Base-by-base conservation (phyloP, 2,113 vertebrate genomes). In the Sardina pilchardus region DNA sequence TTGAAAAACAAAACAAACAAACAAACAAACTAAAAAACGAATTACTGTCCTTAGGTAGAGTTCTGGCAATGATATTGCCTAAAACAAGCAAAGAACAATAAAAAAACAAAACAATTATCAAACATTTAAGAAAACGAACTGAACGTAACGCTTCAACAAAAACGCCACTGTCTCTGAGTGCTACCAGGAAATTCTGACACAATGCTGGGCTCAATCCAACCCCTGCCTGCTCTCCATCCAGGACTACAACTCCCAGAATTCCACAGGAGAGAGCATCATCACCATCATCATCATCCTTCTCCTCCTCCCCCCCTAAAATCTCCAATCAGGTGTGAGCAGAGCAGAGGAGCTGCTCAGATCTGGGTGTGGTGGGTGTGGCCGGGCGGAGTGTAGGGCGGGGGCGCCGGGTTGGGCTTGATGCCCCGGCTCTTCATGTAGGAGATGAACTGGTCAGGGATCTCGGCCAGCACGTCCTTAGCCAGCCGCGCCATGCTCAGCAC, bases 371-470 rank as follows among this genome's bases (percentile, higher is more conserved):
- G 94, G 84, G 94, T 95, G 88, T 95, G 94, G 90, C 95, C 94
- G 0, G 94, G 90, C 0, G 95, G 94, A 4, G 95, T 96, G 91
- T 96, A 96, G 0, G 88, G 95, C 53, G 94, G 97, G 8, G 91
- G 95, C 0, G 90, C 95, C 0, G 95, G 96, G 89, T 92, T 97
- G 83, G 94, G 96, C 90, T 90, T 97, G 95, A 95, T 96, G 88
- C 96, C 94, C 16, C 88, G 92, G 75, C 90, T 96, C 92, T 97
- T 97, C 97, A 98, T 98, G 94, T 97, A 98, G 86, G 97, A 98
- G 91, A 98, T 96, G 89, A 98, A 96, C 93, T 98, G 97, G 89
- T 98, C 97, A 0, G 97, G 97, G 88, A 98, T 97, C 93, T 98
- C 97, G 0, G 97, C 97, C 84, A 98, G 95, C 85, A 98, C 97